phyloP scores from a whole-genome alignment of 2,113 vertebrate genomes.

The Siphamia tubifer region DNA sequence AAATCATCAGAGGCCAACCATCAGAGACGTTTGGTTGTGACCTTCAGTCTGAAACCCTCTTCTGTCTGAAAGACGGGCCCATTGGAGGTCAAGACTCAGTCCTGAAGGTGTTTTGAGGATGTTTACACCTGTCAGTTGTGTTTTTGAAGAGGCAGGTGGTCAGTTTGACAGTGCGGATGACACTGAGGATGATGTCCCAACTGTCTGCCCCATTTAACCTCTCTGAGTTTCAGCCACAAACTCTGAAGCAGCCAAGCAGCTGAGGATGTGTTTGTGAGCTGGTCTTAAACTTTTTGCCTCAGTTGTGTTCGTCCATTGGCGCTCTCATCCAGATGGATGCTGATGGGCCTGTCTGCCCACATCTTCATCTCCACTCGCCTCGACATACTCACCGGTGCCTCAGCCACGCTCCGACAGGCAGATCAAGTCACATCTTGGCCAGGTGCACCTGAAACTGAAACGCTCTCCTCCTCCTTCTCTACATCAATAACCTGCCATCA shows the following conservation, averaged over 20 bases:
- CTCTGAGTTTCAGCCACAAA: not conserved
- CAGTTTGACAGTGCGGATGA: constrained; percentile 28
- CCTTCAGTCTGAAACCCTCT: constrained; percentile 7
- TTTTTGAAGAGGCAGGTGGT: constrained; percentile 42
- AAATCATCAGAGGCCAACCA: not conserved
- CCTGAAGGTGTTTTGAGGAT: constrained; percentile 18
- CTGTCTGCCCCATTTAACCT: constrained; percentile 38
- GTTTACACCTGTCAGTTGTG: constrained; percentile 39
- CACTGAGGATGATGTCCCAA: constrained; percentile 1
- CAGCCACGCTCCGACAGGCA: constrained; percentile 37
- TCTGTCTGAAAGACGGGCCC: not conserved
- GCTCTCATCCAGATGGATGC: constrained; percentile 8
- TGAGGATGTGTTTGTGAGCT: not conserved
- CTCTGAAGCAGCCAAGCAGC: not conserved
- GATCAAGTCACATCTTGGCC: constrained; percentile 54
- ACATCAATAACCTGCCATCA: constrained; percentile 75
- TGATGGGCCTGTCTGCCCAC: constrained; percentile 52
- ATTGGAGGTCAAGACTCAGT: not conserved
- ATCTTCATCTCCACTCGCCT: constrained; percentile 34
- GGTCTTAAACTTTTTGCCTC: constrained; percentile 22
- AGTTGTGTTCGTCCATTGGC: constrained; percentile 3
- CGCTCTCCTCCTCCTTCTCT: constrained; percentile 25
- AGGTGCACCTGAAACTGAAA: constrained; percentile 52
- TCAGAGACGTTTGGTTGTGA: not conserved
- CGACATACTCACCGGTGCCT: not conserved